These are phyloP conservation scores for Drosophila paranaensis DNA, from an alignment of 2,888 invertebrate genomes.

Conservation along the genomic window DNA sequence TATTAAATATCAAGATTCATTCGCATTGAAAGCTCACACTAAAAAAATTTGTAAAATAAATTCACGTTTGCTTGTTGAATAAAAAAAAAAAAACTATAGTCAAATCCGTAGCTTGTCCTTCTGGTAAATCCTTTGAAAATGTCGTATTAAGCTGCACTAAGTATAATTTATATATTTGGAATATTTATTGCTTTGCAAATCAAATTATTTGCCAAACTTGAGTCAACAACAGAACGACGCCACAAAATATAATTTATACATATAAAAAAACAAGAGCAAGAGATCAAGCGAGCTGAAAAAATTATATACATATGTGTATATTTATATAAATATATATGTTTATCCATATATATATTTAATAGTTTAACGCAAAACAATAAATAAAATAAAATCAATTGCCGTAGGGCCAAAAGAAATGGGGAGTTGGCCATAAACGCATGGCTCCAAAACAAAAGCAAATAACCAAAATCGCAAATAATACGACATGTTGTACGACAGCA, in stretches of 20 bases:
- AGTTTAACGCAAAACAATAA: conserved; percentile 81
- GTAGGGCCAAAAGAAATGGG: conserved; percentile 42
- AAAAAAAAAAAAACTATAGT: neutral
- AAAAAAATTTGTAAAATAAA: neutral
- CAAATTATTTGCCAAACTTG: conserved; percentile 80
- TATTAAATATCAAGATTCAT: neutral
- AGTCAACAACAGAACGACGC: conserved; percentile 79
- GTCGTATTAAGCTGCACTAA: conserved; percentile 62
- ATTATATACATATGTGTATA: conserved; percentile 44
- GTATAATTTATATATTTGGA: conserved; percentile 72
- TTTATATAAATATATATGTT: conserved; percentile 42
- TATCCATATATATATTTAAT: conserved; percentile 74
- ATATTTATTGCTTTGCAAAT: conserved; percentile 74
- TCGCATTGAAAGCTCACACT: neutral
- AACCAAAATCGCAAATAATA: conserved; percentile 77
- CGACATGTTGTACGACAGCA: conserved; percentile 72
- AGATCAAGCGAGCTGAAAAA: conserved; percentile 11
- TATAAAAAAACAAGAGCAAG: conserved; percentile 23
- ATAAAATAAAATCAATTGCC: conserved; percentile 80
- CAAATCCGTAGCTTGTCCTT: conserved; percentile 16
- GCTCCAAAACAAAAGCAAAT: conserved; percentile 68
- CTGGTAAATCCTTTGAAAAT: conserved; percentile 57
- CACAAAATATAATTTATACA: conserved; percentile 70
- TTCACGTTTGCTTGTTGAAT: conserved; percentile 6
- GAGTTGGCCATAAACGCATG: conserved; percentile 44